Evolutionary conservation across 2,113 vertebrate genomes (phyloP).

Genomic region (Eudyptes chrysolophus): DNA sequence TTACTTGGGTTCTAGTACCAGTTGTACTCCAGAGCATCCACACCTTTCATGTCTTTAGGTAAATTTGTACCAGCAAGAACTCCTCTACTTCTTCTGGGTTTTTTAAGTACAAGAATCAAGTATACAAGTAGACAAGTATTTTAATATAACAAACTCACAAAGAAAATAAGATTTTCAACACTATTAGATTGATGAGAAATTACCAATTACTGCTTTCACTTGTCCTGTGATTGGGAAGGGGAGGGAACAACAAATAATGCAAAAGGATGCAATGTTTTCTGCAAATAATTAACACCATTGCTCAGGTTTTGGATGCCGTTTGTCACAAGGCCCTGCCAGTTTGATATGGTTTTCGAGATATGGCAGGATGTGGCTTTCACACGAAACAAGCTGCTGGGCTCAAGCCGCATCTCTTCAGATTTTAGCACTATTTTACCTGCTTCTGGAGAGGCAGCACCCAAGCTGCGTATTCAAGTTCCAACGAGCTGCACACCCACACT

Average conservation of each 20-base stretch:
- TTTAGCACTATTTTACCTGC: neutral
- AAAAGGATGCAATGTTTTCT: neutral
- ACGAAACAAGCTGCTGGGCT: accelerated
- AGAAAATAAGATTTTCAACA: neutral
- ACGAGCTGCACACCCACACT: neutral
- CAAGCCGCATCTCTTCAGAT: neutral
- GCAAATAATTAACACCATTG: neutral
- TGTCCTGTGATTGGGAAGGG: neutral
- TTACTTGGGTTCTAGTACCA: neutral
- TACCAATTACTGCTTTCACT: neutral
- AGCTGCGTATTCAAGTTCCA: neutral
- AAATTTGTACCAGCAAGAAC: neutral
- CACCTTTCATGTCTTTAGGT: neutral
- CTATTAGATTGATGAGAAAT: neutral
- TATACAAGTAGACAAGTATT: neutral
- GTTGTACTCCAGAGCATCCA: neutral
- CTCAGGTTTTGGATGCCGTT: neutral
- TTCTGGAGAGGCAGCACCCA: neutral
- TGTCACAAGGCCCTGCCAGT: neutral
- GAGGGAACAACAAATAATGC: neutral
- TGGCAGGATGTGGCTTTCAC: neutral
- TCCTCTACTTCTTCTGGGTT: neutral
- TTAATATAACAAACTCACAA: neutral
- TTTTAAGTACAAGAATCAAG: neutral
- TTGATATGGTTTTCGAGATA: neutral